A percentile compares a stretch with the other conserved stretches of the same genome.
Evolutionary conservation across 2,797 vertebrate genomes (phyloP).

Genomic region (Diplodus puntazzo): DNA sequence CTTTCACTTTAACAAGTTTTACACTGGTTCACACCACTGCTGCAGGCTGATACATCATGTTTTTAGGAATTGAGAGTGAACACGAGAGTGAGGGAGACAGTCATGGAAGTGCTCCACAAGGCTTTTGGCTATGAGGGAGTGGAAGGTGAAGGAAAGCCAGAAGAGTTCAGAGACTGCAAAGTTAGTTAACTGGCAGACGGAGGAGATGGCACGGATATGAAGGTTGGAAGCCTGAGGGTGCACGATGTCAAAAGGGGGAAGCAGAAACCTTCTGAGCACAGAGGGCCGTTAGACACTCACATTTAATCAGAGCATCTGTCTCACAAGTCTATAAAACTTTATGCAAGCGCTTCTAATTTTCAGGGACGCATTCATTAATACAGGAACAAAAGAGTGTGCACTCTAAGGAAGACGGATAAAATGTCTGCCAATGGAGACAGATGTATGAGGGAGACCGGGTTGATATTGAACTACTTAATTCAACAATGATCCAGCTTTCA

Average conservation of each 20-base stretch:
- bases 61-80: slow-evolving; percentile 34
- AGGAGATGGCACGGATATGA: slow-evolving; percentile 76
- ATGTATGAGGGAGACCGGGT: neutral
- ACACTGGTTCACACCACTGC: slow-evolving; percentile 16
- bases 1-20: slow-evolving; percentile 35
- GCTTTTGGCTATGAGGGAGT: slow-evolving; percentile 61
- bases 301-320: slow-evolving; percentile 80
- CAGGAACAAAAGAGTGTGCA: slow-evolving; percentile 6
- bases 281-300: slow-evolving; percentile 58
- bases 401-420: slow-evolving; percentile 10
- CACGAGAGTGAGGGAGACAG: slow-evolving; percentile 18
- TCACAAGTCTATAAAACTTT: slow-evolving; percentile 70
- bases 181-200: slow-evolving; percentile 75
- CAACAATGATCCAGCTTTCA: neutral
- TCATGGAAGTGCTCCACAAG: slow-evolving; percentile 24
- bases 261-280: slow-evolving; percentile 54
- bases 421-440: neutral
- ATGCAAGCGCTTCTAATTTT: slow-evolving; percentile 57
- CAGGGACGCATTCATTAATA: slow-evolving; percentile 50
- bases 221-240: slow-evolving; percentile 64
- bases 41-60: slow-evolving; percentile 34
- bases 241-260: slow-evolving; percentile 70
- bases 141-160: slow-evolving; percentile 66
- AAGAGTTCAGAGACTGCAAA: slow-evolving; percentile 66
- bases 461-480: neutral